phyloP scores from a whole-genome alignment of 2,113 vertebrate genomes.

The Bufo bufo region DNA sequence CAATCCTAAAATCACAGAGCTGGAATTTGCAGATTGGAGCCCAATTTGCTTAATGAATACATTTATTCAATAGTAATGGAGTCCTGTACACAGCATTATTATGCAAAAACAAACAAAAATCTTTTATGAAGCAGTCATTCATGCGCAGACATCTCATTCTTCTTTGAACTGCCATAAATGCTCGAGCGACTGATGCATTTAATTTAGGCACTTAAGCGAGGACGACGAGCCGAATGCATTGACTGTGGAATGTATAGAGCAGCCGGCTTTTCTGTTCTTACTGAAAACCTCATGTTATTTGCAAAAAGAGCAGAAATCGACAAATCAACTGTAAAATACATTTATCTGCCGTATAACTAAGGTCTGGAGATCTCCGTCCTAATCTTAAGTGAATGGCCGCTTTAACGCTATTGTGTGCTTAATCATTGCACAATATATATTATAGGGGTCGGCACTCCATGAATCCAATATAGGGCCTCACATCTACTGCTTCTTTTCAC shows the following conservation, averaged over 20 bases:
- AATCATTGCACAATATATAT: no score
- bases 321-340: neutral
- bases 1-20: slow-evolving; percentile 58
- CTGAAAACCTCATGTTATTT: neutral
- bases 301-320: neutral
- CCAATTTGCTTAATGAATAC: slow-evolving; percentile 60
- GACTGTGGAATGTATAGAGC: neutral
- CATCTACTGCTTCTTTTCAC: no score
- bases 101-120: slow-evolving; percentile 59
- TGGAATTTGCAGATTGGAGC: slow-evolving; percentile 58
- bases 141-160: slow-evolving; percentile 48
- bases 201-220: slow-evolving; percentile 44
- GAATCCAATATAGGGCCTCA: no score
- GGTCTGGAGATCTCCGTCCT: neutral
- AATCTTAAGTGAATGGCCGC: no score
- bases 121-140: slow-evolving; percentile 54
- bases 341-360: neutral
- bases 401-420: no score
- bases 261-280: neutral
- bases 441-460: no score
- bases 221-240: slow-evolving; percentile 16
- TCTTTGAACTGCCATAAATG: slow-evolving; percentile 44
- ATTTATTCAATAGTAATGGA: slow-evolving; percentile 60
- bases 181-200: slow-evolving; percentile 40
- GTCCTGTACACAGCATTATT: slow-evolving; percentile 60